Evolutionary conservation across 2,113 vertebrate species (phyloP), one percentile per base, ranked within the genome.

Genomic region (Dendrocopos noguchii): DNA sequence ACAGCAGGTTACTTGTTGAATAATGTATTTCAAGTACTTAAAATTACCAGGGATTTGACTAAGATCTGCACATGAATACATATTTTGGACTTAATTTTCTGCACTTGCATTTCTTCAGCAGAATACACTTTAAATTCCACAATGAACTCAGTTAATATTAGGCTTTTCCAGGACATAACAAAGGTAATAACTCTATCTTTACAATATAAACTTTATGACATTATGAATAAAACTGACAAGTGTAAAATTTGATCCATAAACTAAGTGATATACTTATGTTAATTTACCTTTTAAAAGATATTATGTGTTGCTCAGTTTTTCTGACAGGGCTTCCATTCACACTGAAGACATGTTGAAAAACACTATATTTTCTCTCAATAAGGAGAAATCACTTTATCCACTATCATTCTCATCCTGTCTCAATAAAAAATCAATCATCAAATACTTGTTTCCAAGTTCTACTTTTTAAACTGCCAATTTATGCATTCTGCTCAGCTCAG

Each of bases 401-500:
- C 95, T 97, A 95, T 95, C 95, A 97, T 93, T 93, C 94, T 96
- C 82, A 87, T 96, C 97, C 96, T 95, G 93, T 97, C 95, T 97
- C 96, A 97, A 97, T 97, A 97, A 97, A 97, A 97, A 97, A 97
- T 97, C 95, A 97, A 95, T 97, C 96, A 97, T 97, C 91, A 95
- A 97, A 98, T 90, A 97, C 96, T 96, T 96, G 85, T 96, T 97
- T 97, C 91, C 86, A 97, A 96, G 92, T 97, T 97, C 94, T 95
- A 94, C 94, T 97, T 97, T 94, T 95, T 97, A 96, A 97, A 97
- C 92, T 98, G 95, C 93, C 97, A 97, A 96, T 95, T 97, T 97
- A 97, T 91, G 88, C 95, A 95, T 73, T 95, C 84, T 95, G 94
- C 89, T 97, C 91, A 94, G 94, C 93, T 95, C 90, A 95, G 91